Evolutionary conservation across 2,797 vertebrate genomes (phyloP).

Genomic region (Natrix natrix): DNA sequence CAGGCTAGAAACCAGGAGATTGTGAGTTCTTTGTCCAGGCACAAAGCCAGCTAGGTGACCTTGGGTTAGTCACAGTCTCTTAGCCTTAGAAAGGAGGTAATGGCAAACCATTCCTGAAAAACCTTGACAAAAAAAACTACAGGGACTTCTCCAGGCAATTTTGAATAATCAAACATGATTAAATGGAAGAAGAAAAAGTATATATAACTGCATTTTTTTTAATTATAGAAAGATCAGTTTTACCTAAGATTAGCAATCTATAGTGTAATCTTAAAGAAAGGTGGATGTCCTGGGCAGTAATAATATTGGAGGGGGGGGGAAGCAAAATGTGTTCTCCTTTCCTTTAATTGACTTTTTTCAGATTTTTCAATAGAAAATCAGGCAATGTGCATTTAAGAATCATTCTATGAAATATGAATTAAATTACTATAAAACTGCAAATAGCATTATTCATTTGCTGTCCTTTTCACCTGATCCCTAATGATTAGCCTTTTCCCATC

Average conservation of each 20-base stretch:
- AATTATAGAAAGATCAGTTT: neutral
- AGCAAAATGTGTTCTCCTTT: neutral
- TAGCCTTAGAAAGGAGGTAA: neutral
- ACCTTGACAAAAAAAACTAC: neutral
- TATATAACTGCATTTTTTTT: neutral
- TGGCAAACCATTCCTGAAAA: neutral
- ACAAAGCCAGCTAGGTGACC: neutral
- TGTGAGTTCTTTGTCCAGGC: neutral
- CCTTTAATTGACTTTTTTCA: neutral
- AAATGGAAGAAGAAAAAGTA: neutral
- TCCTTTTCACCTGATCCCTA: neutral
- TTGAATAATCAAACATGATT: no score
- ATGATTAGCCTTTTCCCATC: neutral
- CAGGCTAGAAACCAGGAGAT: neutral
- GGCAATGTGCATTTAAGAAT: neutral
- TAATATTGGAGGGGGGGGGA: neutral
- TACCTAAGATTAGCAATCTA: neutral
- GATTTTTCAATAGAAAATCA: neutral
- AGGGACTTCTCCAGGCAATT: neutral
- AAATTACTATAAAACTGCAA: neutral
- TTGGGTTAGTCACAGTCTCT: neutral
- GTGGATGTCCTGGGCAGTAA: neutral
- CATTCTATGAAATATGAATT: neutral
- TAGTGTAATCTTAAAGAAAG: neutral
- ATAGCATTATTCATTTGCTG: neutral